A percentile compares a stretch with the other conserved stretches of the same genome.
Evolutionary conservation across 2,888 invertebrate genomes (phyloP).

Genomic region (Leucophenga montana): DNA sequence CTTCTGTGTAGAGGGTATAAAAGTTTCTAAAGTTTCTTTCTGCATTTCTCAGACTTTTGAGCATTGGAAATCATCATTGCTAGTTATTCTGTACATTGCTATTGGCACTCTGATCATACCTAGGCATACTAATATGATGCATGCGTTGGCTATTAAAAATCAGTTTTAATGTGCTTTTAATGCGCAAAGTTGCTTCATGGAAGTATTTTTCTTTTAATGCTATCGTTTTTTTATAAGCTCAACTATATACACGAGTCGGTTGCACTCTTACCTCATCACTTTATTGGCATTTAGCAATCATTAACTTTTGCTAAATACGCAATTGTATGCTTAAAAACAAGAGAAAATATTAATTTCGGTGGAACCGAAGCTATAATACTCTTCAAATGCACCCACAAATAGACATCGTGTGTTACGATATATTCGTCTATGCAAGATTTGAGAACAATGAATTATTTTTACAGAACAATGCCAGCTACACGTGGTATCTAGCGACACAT

Average conservation of each 20-base stretch:
- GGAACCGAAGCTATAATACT: too few relatives aligned
- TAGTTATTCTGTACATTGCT: not conserved
- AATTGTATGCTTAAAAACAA: too few relatives aligned
- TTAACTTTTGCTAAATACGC: conserved; percentile 8
- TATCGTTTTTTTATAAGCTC: not conserved
- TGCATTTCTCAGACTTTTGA: too few relatives aligned
- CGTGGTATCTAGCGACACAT: too few relatives aligned
- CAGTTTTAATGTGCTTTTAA: conserved; percentile 15
- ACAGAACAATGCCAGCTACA: too few relatives aligned
- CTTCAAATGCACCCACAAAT: not conserved
- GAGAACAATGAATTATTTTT: too few relatives aligned
- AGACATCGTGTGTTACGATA: too few relatives aligned
- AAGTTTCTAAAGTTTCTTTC: too few relatives aligned
- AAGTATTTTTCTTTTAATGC: not conserved
- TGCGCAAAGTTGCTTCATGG: not conserved
- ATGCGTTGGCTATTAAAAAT: conserved; percentile 16
- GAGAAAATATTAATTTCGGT: too few relatives aligned
- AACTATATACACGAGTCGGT: not conserved
- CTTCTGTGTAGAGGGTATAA: too few relatives aligned
- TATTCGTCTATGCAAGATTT: too few relatives aligned
- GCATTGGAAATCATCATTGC: too few relatives aligned
- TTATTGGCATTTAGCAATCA: not conserved
- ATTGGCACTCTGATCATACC: conserved; percentile 25
- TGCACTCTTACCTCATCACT: not conserved
- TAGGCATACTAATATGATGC: not conserved